Percentiles rank a stretch among this genome's conserved stretches.
Conservation (phyloP, 2,888 invertebrate genomes). For the Fragum whitleyi region DNA sequence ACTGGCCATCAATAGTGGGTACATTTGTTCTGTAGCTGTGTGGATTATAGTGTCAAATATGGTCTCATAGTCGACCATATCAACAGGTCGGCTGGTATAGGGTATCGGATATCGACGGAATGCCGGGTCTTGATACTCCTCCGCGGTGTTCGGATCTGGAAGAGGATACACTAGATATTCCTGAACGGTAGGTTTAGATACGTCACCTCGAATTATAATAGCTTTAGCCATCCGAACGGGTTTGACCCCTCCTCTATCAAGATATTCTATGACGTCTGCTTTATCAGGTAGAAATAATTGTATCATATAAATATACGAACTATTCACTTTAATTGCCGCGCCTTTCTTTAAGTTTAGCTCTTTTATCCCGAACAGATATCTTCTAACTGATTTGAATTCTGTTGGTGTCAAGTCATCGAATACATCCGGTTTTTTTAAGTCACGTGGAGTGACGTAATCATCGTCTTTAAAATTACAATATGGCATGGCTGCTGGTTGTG, state of each 20-base stretch:
- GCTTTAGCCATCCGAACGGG: constrained; percentile 73
- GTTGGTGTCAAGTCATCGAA: constrained; percentile 74
- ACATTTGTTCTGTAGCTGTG: constrained; percentile 55
- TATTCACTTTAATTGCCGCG: constrained; percentile 58
- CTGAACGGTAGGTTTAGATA: constrained; percentile 71
- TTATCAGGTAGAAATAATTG: constrained; percentile 73
- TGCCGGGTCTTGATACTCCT: constrained; percentile 62
- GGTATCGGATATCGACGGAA: constrained; percentile 70
- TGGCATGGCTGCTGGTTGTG: not conserved
- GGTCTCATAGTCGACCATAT: constrained; percentile 65
- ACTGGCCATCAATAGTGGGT: constrained; percentile 69
- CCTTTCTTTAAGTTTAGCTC: constrained; percentile 57
- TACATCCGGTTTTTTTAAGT: constrained; percentile 68
- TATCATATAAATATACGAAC: constrained; percentile 72
- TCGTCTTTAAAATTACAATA: constrained; percentile 33
- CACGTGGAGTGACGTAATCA: constrained; percentile 55
- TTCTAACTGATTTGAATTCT: constrained; percentile 67
- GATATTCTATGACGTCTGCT: constrained; percentile 64
- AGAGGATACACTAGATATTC: constrained; percentile 79
- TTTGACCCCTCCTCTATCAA: constrained; percentile 55
- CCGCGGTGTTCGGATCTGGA: constrained; percentile 65
- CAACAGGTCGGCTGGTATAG: constrained; percentile 70
- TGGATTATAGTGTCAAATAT: constrained; percentile 50
- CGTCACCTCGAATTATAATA: constrained; percentile 74
- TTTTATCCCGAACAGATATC: constrained; percentile 63